Conservation (phyloP, 2,888 invertebrate species). For the Epinotia nisella region DNA sequence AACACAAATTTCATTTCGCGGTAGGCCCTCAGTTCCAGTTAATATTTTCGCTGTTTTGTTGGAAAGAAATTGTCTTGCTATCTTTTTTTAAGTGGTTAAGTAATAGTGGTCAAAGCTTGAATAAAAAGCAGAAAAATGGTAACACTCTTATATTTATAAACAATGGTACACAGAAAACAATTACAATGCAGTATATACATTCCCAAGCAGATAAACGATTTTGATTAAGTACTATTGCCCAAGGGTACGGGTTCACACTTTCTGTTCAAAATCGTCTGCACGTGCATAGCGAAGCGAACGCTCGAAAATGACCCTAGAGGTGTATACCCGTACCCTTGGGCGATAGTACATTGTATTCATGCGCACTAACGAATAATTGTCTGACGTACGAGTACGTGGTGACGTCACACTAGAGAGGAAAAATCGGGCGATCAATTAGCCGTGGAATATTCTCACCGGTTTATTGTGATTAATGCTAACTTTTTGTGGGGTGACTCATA, state of each 20-base stretch:
- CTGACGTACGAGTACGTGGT: neutral
- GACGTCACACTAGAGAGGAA: slow-evolving; percentile 11
- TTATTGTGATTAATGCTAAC: neutral
- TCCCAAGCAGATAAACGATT: neutral
- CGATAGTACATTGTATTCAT: neutral
- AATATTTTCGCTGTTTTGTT: too few relatives aligned
- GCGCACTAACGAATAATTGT: neutral
- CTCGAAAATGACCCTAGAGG: too few relatives aligned
- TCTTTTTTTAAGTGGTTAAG: too few relatives aligned
- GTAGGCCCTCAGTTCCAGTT: too few relatives aligned
- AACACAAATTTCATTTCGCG: too few relatives aligned
- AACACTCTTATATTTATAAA: slow-evolving; percentile 10
- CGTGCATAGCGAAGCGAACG: too few relatives aligned
- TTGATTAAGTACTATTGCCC: neutral
- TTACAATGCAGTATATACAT: slow-evolving; percentile 12
- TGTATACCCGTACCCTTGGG: too few relatives aligned
- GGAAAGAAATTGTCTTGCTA: too few relatives aligned
- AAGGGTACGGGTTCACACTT: too few relatives aligned
- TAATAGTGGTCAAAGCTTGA: neutral
- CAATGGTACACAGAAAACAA: slow-evolving; percentile 8
- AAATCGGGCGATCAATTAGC: slow-evolving; percentile 25
- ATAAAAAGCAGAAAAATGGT: slow-evolving; percentile 8
- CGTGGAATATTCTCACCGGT: neutral
- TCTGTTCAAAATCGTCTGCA: too few relatives aligned
- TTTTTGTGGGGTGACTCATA: slow-evolving; percentile 25